phyloP scores from a whole-genome alignment of 2,888 invertebrate species.

The Acholoe squamosa region DNA sequence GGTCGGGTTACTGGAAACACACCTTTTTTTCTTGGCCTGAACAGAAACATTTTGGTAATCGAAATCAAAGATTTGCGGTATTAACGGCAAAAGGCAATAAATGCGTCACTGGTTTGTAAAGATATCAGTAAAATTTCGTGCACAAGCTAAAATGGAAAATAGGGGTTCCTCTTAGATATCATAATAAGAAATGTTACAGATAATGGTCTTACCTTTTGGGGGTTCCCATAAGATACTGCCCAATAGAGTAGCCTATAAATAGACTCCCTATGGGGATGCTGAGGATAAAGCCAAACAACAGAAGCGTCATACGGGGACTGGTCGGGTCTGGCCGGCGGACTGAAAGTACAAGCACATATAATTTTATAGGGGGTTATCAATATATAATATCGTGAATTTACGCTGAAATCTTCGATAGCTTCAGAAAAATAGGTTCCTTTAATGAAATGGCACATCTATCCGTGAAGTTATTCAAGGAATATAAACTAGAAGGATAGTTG shows the following conservation, averaged over 20 bases:
- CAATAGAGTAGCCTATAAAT: slow-evolving; percentile 68
- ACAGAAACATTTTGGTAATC: no score
- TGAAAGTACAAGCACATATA: slow-evolving; percentile 14
- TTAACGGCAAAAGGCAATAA: no score
- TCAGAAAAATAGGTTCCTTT: background rate
- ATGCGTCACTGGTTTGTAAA: no score
- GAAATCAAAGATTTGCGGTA: no score
- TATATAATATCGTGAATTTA: background rate
- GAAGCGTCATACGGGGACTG: slow-evolving; percentile 45
- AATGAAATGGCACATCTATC: background rate
- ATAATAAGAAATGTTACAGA: background rate
- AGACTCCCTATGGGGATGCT: slow-evolving; percentile 67
- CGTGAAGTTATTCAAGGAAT: background rate
- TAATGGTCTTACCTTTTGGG: background rate
- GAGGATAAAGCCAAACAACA: slow-evolving; percentile 65
- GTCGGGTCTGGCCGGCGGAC: slow-evolving; percentile 62
- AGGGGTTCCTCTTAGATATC: no score
- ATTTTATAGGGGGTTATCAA: background rate
- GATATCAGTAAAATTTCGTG: no score
- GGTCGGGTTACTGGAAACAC: no score
- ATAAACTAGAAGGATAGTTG: background rate
- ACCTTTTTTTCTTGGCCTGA: no score
- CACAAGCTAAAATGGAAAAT: no score
- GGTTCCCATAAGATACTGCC: slow-evolving; percentile 65
- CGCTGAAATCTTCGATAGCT: background rate